These are phyloP conservation scores for Dendrolimus houi DNA, from an alignment of 2,888 invertebrate species.

Conservation along the genomic window DNA sequence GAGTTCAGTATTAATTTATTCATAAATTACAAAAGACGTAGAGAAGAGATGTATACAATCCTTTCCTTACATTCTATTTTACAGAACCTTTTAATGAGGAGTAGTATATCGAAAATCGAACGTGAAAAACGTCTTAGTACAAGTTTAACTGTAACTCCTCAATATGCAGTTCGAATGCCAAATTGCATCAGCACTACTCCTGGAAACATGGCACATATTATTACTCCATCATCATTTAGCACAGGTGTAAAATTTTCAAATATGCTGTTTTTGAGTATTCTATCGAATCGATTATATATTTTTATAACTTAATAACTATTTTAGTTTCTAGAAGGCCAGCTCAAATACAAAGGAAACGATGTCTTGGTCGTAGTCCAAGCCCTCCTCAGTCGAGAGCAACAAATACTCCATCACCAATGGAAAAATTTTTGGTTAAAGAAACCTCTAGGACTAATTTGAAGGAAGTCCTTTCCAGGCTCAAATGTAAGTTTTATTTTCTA, in stretches of 20 bases:
- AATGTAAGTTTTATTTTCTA: conserved; percentile 32
- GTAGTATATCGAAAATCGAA: conserved; percentile 32
- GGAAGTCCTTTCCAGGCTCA: conserved; percentile 49
- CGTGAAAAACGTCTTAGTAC: conserved; percentile 30
- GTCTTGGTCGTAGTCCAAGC: conserved; percentile 64
- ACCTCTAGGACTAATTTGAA: conserved; percentile 34
- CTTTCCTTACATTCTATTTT: conserved; percentile 7
- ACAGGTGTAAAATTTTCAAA: conserved; percentile 18
- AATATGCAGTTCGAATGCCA: conserved; percentile 18
- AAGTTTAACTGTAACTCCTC: conserved; percentile 38
- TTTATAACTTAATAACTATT: conserved; percentile 1
- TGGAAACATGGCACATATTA: conserved; percentile 15
- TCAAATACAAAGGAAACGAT: conserved; percentile 35
- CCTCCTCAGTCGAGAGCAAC: conserved; percentile 51
- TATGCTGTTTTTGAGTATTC: background rate
- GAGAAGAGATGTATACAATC: too few species aligned
- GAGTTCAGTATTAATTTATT: conserved; percentile 6
- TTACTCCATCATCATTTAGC: conserved; percentile 22
- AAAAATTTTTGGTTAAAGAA: conserved; percentile 25
- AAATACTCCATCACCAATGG: conserved; percentile 35
- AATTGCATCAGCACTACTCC: conserved; percentile 15
- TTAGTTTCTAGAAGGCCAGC: conserved; percentile 23
- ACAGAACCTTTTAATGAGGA: conserved; percentile 43
- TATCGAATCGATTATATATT: background rate
- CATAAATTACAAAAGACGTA: too few species aligned